These are phyloP conservation scores for Cactoblastis cactorum DNA, from an alignment of 2,888 invertebrate species.

Conservation along the genomic window DNA sequence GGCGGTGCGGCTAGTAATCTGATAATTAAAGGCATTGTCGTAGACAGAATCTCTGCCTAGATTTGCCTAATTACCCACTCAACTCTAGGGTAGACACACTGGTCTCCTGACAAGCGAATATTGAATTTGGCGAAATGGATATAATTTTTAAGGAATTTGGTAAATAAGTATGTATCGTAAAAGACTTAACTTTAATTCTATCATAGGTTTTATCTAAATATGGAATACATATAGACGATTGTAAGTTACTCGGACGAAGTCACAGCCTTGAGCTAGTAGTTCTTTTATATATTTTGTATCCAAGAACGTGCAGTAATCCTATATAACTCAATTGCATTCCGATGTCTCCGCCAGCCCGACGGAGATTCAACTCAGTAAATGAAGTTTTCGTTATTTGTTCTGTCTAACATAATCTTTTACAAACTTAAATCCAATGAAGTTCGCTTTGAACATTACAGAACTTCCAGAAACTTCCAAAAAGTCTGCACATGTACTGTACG, in stretches of 20 bases:
- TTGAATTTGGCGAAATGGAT: background rate
- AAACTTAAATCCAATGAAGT: background rate
- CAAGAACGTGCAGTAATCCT: background rate
- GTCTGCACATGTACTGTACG: background rate
- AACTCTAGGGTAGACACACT: slow-evolving; percentile 19
- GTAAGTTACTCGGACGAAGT: too few relatives aligned
- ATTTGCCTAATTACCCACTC: slow-evolving; percentile 54
- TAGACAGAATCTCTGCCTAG: slow-evolving; percentile 39
- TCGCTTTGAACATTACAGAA: background rate
- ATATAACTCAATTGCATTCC: background rate
- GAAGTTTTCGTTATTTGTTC: slow-evolving; percentile 2
- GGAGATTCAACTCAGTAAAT: background rate
- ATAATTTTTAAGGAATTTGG: too few relatives aligned
- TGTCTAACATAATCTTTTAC: background rate
- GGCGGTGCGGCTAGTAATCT: slow-evolving; percentile 37
- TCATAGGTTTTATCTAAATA: too few relatives aligned
- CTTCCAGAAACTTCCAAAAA: background rate
- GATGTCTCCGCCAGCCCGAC: background rate
- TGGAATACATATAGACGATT: too few relatives aligned
- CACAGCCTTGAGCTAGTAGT: too few relatives aligned
- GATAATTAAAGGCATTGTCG: slow-evolving; percentile 54
- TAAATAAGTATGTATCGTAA: too few relatives aligned
- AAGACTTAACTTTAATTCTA: too few relatives aligned
- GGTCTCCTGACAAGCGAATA: background rate
- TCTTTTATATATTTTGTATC: background rate